A percentile compares a stretch with the other conserved stretches of the same genome.
These are phyloP conservation scores for Camponotus pennsylvanicus DNA, from an alignment of 1,140 invertebrate genomes.

Conservation along the genomic window DNA sequence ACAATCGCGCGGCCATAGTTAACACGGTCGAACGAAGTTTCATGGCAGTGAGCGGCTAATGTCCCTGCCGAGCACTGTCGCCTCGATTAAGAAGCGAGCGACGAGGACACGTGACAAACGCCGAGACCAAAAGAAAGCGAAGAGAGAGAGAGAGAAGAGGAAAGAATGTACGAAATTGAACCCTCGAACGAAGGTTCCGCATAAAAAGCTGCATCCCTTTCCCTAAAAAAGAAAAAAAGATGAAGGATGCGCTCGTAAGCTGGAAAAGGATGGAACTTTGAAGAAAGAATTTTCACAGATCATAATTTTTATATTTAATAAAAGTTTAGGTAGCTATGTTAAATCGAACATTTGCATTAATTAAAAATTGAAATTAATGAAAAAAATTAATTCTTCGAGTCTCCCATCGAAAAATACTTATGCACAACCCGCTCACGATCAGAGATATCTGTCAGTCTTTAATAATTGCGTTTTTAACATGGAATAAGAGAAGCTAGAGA, in stretches of 20 bases:
- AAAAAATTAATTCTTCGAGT: not conserved
- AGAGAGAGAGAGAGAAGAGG: constrained; percentile 7
- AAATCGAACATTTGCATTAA: not conserved
- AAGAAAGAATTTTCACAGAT: constrained; percentile 47
- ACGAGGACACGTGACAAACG: constrained; percentile 42
- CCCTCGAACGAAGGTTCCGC: constrained; percentile 26
- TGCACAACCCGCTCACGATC: not conserved
- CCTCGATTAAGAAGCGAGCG: constrained; percentile 66
- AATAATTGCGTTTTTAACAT: not conserved
- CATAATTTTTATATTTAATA: constrained; percentile 12
- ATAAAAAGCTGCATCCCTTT: constrained; percentile 43
- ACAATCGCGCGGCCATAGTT: constrained; percentile 62
- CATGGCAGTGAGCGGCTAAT: constrained; percentile 62
- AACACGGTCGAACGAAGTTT: constrained; percentile 71
- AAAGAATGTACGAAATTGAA: constrained; percentile 42
- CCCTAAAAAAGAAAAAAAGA: constrained; percentile 23
- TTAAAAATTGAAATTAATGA: not conserved
- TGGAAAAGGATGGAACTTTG: not conserved
- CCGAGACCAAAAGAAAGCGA: constrained; percentile 22
- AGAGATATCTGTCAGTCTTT: not conserved
- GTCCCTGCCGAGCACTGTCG: constrained; percentile 49
- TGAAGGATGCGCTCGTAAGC: not conserved
- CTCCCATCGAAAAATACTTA: not conserved
- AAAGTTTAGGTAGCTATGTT: constrained; percentile 11
- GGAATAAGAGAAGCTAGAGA: not conserved